Percentiles rank a stretch among this genome's conserved stretches.
These are phyloP conservation scores for Phenganax stokvisi DNA, from an alignment of 92 coral and sea anemone genomes.

Conservation along the genomic window DNA sequence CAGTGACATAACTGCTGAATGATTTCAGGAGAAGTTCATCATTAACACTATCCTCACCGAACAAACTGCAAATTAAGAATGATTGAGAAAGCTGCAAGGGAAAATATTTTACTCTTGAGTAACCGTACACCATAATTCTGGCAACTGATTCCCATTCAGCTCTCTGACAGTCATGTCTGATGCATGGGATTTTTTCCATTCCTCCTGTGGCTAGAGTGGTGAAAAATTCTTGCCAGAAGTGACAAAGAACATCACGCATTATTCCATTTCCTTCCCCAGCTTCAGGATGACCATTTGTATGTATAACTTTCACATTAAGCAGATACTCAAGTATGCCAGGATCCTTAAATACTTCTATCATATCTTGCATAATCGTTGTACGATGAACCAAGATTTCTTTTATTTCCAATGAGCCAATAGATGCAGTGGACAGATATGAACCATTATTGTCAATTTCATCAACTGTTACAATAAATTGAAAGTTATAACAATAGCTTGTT, in stretches of 20 bases:
- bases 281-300: conserved; percentile 32
- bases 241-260: conserved; percentile 18
- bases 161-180: conserved; percentile 32
- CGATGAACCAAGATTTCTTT: conserved; percentile 25
- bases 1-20: conserved; percentile 26
- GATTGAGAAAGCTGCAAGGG: conserved; percentile 26
- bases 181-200: conserved; percentile 21
- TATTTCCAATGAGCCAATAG: background rate
- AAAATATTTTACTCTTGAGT: conserved; percentile 9
- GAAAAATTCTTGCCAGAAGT: conserved; percentile 38
- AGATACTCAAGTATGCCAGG: conserved; percentile 23
- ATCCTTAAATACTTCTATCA: conserved; percentile 28
- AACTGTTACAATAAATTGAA: background rate
- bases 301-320: conserved; percentile 24
- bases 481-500: no score
- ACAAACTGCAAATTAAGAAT: conserved; percentile 29
- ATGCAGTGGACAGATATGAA: no score
- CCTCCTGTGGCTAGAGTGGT: conserved; percentile 32
- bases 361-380: conserved; percentile 25
- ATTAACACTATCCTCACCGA: conserved; percentile 26
- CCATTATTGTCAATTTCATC: background rate
- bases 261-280: conserved; percentile 39
- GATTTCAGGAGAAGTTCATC: conserved; percentile 18
- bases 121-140: conserved; percentile 24
- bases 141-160: conserved; percentile 32